phyloP scores from a whole-genome alignment of 2,113 vertebrate species.

The Megaleporinus macrocephalus region DNA sequence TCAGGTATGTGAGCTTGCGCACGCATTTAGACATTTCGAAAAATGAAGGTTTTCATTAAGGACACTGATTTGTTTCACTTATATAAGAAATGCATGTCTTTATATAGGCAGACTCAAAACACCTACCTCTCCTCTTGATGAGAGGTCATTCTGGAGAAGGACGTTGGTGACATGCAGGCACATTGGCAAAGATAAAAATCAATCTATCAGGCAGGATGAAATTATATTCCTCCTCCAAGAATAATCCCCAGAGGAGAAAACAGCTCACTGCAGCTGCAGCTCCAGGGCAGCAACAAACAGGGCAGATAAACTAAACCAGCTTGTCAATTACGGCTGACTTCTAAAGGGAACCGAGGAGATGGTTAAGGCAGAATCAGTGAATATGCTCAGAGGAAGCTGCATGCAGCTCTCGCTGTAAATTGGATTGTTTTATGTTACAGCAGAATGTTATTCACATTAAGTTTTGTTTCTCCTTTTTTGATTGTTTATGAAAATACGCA shows the following conservation, averaged over 20 bases:
- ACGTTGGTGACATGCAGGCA: constrained; percentile 33
- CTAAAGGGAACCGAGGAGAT: not conserved
- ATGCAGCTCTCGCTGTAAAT: too few relatives aligned
- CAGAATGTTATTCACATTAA: too few relatives aligned
- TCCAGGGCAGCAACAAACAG: not conserved
- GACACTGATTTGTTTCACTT: too few relatives aligned
- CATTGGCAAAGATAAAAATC: constrained; percentile 47
- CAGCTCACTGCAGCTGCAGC: not conserved
- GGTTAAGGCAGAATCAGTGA: not conserved
- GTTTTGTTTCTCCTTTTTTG: too few relatives aligned
- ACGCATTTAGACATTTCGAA: too few relatives aligned
- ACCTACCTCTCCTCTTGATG: constrained; percentile 4
- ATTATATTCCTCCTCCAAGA: constrained; percentile 30
- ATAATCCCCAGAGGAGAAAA: constrained; percentile 40
- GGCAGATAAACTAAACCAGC: constrained; percentile 5
- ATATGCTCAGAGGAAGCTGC: not conserved
- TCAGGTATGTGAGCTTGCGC: too few relatives aligned
- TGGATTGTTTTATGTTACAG: not conserved
- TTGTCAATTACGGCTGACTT: not conserved
- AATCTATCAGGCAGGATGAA: constrained; percentile 48
- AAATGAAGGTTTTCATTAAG: too few relatives aligned
- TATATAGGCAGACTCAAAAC: not conserved
- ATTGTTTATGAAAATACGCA: too few relatives aligned
- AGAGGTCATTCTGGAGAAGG: constrained; percentile 43
- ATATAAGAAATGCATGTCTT: not conserved